Evolutionary conservation across 2,113 vertebrate species (phyloP).

Genomic region (Scophthalmus maximus): DNA sequence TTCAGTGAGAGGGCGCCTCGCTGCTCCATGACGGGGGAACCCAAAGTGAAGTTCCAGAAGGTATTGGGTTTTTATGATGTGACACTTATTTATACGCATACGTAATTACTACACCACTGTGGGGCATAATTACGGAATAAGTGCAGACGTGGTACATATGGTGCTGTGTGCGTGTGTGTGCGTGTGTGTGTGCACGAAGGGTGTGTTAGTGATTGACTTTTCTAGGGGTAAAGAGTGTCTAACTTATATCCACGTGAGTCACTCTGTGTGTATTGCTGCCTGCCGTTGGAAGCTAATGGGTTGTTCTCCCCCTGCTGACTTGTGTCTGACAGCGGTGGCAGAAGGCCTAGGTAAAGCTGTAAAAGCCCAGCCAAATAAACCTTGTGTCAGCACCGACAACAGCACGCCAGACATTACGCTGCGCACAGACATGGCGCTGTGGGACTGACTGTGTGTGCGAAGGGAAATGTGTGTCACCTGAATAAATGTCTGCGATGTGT

Average conservation of each 20-base stretch:
- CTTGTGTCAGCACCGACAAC: constrained; percentile 59
- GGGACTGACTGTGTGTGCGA: constrained; percentile 37
- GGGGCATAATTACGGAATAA: constrained; percentile 52
- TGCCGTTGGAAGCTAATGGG: constrained; percentile 27
- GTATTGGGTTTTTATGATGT: constrained; percentile 70
- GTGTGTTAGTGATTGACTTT: constrained; percentile 34
- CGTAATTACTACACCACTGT: constrained; percentile 63
- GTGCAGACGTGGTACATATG: constrained; percentile 3
- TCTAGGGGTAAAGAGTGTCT: not conserved
- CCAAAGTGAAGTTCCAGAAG: constrained; percentile 59
- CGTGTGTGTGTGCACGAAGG: constrained; percentile 11
- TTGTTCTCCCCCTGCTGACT: constrained; percentile 60
- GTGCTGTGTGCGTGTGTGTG: constrained; percentile 15
- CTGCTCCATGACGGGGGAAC: constrained; percentile 44
- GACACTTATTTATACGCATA: constrained; percentile 68
- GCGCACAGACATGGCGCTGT: constrained; percentile 24
- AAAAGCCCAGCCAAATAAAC: constrained; percentile 72
- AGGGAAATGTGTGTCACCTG: constrained; percentile 63
- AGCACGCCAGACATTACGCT: constrained; percentile 70
- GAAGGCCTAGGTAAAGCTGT: constrained; percentile 58
- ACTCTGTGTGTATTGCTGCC: constrained; percentile 3
- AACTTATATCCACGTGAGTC: constrained; percentile 6
- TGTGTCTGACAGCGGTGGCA: constrained; percentile 59
- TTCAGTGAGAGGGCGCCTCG: constrained; percentile 34
- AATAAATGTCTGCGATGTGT: constrained; percentile 52